Conservation (phyloP, 2,113 vertebrate species). For the Narcine bancroftii region DNA sequence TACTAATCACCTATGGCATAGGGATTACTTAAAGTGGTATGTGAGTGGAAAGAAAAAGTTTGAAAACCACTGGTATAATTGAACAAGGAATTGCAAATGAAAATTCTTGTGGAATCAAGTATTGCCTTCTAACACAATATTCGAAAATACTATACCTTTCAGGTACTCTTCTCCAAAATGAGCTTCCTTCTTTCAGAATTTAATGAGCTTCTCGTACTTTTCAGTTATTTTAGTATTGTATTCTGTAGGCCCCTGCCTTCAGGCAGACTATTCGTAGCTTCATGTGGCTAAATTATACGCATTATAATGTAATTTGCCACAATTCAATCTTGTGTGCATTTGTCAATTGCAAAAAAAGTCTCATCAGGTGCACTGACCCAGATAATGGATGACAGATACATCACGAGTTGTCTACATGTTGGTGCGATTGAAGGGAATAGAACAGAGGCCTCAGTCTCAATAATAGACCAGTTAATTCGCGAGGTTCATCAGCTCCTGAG, state of each 20-base stretch:
- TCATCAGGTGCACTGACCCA: constrained; percentile 15
- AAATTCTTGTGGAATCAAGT: no score
- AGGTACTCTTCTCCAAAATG: neutral
- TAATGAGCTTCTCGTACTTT: neutral
- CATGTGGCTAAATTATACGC: neutral
- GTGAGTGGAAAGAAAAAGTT: no score
- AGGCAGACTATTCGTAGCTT: neutral
- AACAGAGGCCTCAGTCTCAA: neutral
- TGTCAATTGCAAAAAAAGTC: constrained; percentile 25
- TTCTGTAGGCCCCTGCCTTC: neutral
- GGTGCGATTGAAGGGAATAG: neutral
- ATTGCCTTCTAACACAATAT: neutral
- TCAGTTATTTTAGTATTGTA: neutral
- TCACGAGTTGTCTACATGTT: neutral
- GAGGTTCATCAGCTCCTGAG: neutral
- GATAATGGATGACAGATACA: constrained; percentile 15
- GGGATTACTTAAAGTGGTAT: no score
- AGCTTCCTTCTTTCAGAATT: neutral
- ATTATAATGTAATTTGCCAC: constrained; percentile 31
- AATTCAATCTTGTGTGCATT: constrained; percentile 20
- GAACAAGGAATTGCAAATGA: neutral
- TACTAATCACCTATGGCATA: no score
- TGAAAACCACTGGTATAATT: no score
- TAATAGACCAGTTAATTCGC: constrained; percentile 23
- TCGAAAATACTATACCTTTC: neutral